Conservation (phyloP, 2,113 vertebrate species). For the Cariama cristata region DNA sequence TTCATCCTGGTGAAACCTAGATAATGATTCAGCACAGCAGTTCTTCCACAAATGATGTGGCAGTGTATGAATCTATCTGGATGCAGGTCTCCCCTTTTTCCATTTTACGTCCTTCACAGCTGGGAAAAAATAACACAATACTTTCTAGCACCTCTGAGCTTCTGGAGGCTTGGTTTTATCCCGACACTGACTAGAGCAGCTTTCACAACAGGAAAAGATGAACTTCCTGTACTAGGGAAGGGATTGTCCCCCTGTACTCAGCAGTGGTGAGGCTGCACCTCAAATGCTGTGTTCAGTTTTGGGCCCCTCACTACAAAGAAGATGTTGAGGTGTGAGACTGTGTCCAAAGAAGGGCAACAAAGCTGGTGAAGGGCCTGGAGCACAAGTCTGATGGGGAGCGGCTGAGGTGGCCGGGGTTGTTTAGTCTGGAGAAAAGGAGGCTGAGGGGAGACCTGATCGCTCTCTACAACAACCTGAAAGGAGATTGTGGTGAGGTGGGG, state of each 20-base stretch:
- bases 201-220: background rate
- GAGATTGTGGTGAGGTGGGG: no score
- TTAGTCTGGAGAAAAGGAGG: no score
- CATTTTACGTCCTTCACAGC: background rate
- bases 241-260: fast-evolving
- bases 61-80: background rate
- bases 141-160: background rate
- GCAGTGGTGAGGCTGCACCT: background rate
- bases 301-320: background rate
- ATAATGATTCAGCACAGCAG: background rate
- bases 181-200: background rate
- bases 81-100: background rate
- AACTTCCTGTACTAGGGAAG: background rate
- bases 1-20: background rate
- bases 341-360: no score
- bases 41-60: background rate
- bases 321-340: no score
- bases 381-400: no score
- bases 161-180: background rate
- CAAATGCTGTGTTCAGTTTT: background rate
- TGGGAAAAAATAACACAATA: background rate
- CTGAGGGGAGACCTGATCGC: no score
- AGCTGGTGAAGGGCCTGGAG: no score
- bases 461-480: no score
- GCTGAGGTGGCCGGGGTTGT: no score